Percentiles rank a stretch among this genome's conserved stretches.
Conservation (phyloP, 2,888 invertebrate genomes). For the Capitulum mitella region DNA sequence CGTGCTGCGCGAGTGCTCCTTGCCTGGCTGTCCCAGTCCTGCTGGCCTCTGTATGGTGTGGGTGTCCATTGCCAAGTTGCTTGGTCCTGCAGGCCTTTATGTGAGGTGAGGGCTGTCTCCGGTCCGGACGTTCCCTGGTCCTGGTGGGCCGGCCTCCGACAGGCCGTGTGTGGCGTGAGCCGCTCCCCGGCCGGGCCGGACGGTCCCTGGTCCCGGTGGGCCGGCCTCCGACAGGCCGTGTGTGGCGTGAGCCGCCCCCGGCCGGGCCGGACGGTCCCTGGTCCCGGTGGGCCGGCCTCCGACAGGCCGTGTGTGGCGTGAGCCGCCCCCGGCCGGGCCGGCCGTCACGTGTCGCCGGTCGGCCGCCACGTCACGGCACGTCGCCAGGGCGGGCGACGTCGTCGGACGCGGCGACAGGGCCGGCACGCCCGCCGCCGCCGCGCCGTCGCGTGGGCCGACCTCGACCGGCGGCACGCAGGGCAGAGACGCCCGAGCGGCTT, state of each 20-base stretch:
- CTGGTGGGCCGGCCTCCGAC: neutral
- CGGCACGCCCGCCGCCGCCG: neutral
- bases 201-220: too few relatives aligned
- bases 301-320: neutral
- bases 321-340: too few relatives aligned
- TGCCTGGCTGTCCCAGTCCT: too few relatives aligned
- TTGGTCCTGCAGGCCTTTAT: too few relatives aligned
- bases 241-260: neutral
- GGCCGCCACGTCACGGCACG: neutral
- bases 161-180: neutral
- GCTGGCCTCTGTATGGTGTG: too few relatives aligned
- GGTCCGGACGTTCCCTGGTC: neutral
- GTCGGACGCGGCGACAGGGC: neutral
- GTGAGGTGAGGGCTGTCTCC: neutral
- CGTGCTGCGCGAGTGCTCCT: too few relatives aligned
- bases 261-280: neutral
- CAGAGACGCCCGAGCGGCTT: too few relatives aligned
- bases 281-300: neutral
- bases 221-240: too few relatives aligned
- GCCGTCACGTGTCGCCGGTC: too few relatives aligned
- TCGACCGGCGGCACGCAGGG: neutral
- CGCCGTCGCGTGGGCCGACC: neutral
- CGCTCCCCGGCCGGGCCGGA: too few relatives aligned
- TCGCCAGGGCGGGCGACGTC: too few relatives aligned
- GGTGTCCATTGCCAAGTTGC: too few relatives aligned